Evolutionary conservation across 2,888 invertebrate species (phyloP), one percentile per base, ranked within the genome.

Genomic region (Epinotia ramella): DNA sequence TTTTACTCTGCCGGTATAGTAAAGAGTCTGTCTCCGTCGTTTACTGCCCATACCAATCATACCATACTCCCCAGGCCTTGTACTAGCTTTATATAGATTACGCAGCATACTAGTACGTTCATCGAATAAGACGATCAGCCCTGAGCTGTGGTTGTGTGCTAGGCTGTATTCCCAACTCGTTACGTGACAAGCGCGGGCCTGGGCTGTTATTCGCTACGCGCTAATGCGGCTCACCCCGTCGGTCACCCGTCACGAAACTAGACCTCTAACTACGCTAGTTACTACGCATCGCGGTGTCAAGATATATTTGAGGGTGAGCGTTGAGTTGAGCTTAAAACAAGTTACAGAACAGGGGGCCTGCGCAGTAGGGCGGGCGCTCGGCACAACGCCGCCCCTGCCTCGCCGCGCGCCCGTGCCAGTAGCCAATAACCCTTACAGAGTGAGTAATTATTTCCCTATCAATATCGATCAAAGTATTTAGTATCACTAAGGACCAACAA

Each of bases 341-440:
- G 20, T 20, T 20, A 20, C 20, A 20, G 20, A 20, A 20, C 2
- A 20, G 20, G 20, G 72, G 59, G 53, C 60, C 75, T 75, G 75
- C 75, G 75, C 75, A 66, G 60, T 67, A 66, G 71, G 66, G 75
- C 75, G 75, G 70, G 75, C 75, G 71, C 53, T 64, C 74, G 40
- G 33, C 65, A 65, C 75, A 60, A 28, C 44, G 56, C 40, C 65
- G 71, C 66, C 60, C 62, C n/a, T 66, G 71, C 59, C 28, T 16
- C 40, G 63, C 56, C 73, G 75, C 70, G 69, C 74, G 70, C 73
- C 63, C 73, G 64, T 65, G 60, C 60, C 18, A 18, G 33, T 40
- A 28, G 18, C 28, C 46, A 24, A 20, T 46, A 24, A 49, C 46
- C 33, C 28, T 33, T 24, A 60, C 70, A 44, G 20, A 44, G 73